Evolutionary conservation across 2,797 vertebrate genomes (phyloP).

Genomic region (Falco naumanni): DNA sequence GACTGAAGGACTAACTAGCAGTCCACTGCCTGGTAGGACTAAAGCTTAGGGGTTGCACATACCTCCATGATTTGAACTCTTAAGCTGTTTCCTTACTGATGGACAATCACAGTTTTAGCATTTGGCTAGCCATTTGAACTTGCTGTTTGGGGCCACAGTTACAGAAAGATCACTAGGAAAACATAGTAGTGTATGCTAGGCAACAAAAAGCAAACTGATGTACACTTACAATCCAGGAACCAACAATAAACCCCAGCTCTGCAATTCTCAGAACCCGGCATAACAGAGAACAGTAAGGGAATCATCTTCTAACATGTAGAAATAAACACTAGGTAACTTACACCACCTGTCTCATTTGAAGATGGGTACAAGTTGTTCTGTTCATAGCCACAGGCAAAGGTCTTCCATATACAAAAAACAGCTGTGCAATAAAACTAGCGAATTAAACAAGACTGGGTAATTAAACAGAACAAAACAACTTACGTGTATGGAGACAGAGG

Average conservation of each 20-base stretch:
- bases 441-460: constrained; percentile 1
- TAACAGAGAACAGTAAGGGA: background rate
- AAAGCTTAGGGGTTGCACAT: background rate
- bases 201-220: background rate
- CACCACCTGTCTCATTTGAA: background rate
- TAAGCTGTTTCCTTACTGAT: background rate
- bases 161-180: background rate
- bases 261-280: background rate
- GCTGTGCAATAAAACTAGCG: background rate
- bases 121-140: background rate
- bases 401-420: background rate
- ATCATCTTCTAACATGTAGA: background rate
- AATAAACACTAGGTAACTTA: constrained; percentile 11
- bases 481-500: constrained; percentile 95
- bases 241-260: background rate
- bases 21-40: background rate
- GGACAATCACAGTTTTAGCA: background rate
- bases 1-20: background rate
- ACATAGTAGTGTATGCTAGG: background rate
- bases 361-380: background rate
- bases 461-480: constrained; percentile 68
- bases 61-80: background rate
- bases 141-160: background rate
- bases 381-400: background rate
- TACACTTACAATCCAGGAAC: background rate